phyloP scores from a whole-genome alignment of 37 sponge, comb jelly and placozoan genomes.

The Theonella swinhoei region DNA sequence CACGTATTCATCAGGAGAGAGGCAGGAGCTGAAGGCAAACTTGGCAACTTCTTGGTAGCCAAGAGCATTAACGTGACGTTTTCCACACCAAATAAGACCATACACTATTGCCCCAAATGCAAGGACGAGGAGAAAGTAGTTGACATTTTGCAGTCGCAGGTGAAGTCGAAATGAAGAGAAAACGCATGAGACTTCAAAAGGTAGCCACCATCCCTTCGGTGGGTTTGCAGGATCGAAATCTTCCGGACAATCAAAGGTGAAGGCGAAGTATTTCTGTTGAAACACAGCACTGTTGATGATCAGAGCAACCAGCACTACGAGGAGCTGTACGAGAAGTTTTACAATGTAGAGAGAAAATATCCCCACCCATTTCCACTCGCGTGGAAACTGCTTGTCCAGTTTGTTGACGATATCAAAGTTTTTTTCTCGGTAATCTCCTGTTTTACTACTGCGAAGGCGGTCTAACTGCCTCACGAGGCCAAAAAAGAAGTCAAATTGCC shows the following conservation, averaged over 20 bases:
- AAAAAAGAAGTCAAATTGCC: constrained; percentile 51
- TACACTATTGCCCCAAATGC: constrained; percentile 2
- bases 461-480: constrained; percentile 34
- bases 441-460: constrained; percentile 38
- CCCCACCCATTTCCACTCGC: constrained; percentile 1
- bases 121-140: constrained; percentile 8
- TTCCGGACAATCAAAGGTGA: neutral
- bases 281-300: neutral
- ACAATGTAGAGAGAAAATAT: constrained; percentile 45
- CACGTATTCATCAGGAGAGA: constrained; percentile 29
- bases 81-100: constrained; percentile 37
- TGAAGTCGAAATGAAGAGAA: neutral
- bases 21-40: constrained; percentile 40
- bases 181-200: neutral
- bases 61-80: constrained; percentile 40
- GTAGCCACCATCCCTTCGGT: neutral
- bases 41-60: constrained; percentile 32
- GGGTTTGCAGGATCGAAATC: neutral
- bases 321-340: constrained; percentile 37
- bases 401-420: constrained; percentile 47
- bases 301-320: neutral
- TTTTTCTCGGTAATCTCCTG: constrained; percentile 47
- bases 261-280: neutral
- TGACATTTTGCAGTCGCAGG: neutral
- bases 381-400: constrained; percentile 39